Conservation (phyloP, 2,113 vertebrate genomes). For the Camelus bactrianus region DNA sequence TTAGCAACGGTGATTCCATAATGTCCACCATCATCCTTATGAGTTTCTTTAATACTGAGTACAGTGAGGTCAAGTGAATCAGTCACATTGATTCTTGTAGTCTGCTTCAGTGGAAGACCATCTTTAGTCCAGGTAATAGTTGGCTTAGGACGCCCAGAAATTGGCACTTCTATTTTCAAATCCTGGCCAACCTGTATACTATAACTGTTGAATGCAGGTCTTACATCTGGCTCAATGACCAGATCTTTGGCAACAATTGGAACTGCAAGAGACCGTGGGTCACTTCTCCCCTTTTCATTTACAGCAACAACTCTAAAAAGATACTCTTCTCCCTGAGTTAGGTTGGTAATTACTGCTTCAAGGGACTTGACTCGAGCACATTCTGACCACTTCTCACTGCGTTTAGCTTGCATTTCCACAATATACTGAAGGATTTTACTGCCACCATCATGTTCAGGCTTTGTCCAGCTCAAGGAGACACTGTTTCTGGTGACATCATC, state of each 20-base stretch:
- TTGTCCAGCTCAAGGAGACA: constrained; percentile 96
- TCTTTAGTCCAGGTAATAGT: constrained; percentile 95
- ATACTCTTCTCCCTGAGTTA: constrained; percentile 96
- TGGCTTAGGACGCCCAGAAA: constrained; percentile 96
- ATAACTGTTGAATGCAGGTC: constrained; percentile 95
- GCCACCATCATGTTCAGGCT: constrained; percentile 97
- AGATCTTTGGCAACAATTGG: constrained; percentile 96
- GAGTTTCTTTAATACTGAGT: constrained; percentile 95
- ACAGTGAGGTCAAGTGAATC: constrained; percentile 90
- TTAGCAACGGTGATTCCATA: constrained; percentile 95
- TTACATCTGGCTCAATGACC: constrained; percentile 96
- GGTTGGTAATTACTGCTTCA: constrained; percentile 93
- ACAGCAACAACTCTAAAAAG: constrained; percentile 96
- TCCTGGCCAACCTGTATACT: constrained; percentile 96
- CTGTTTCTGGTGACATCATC: constrained; percentile 97
- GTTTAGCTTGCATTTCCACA: constrained; percentile 97
- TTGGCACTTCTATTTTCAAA: constrained; percentile 94
- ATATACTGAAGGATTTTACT: constrained; percentile 97
- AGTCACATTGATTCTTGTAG: constrained; percentile 94
- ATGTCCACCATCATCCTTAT: constrained; percentile 95
- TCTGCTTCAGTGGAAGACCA: constrained; percentile 93
- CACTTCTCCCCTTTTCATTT: constrained; percentile 98
- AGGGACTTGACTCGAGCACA: constrained; percentile 95
- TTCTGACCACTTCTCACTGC: constrained; percentile 95
- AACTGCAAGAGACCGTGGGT: constrained; percentile 95